Evolutionary conservation across 2,113 vertebrate genomes (phyloP).

Genomic region (Chaetura pelagica): DNA sequence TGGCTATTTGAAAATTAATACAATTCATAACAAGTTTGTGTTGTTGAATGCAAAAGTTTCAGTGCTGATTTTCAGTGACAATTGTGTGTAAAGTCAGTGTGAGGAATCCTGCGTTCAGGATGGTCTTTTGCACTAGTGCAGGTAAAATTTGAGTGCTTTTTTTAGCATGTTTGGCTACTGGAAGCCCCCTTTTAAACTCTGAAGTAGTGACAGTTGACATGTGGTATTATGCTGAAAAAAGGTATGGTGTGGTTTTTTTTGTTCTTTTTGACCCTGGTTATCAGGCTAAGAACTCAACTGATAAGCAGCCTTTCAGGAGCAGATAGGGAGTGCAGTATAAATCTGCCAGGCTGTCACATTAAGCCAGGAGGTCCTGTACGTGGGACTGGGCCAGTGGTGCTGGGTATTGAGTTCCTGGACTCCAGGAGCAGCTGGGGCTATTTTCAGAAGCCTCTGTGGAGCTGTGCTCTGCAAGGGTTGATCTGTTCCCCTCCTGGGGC

Average conservation of each 20-base stretch:
- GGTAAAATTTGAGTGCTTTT: neutral
- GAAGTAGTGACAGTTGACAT: neutral
- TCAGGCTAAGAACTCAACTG: neutral
- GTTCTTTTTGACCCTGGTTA: neutral
- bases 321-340: rapidly evolving
- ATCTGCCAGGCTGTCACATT: neutral
- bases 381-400: neutral
- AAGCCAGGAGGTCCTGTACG: neutral
- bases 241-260: too few relatives aligned
- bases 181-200: neutral
- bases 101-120: neutral
- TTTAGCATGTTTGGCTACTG: neutral
- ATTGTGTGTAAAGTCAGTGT: neutral
- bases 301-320: neutral
- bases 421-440: neutral
- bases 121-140: neutral
- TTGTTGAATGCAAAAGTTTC: neutral
- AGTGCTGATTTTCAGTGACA: neutral
- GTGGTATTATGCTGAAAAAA: neutral
- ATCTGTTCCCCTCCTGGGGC: neutral
- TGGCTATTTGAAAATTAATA: neutral
- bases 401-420: neutral
- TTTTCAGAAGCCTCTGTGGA: neutral
- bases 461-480: neutral
- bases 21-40: neutral